Evolutionary conservation across 2,113 vertebrate species (phyloP), one percentile per base, ranked within the genome.

Genomic region (Neomonachus schauinslandi): DNA sequence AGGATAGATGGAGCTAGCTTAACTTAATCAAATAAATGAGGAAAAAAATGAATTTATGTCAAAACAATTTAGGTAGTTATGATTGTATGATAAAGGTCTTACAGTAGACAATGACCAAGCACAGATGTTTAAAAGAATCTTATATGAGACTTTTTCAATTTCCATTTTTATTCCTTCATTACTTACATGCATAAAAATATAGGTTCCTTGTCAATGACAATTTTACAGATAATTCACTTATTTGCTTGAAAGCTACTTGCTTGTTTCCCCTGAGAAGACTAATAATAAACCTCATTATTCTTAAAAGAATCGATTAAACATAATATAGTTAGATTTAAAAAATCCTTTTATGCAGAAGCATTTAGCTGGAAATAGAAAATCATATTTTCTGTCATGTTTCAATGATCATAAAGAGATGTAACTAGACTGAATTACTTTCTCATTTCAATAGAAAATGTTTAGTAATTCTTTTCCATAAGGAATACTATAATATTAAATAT

Each of bases 271-370:
- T 82, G 39, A 96, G 80, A 57, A 24, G n/a, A 94, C 80, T 94
- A 94, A 95, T 89, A 94, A 84, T 69, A 85, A 81, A 85, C 18
- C 2, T 79, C 31, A 81, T 94, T 97, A 93, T 97, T 77, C 24
- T 97, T 96, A 92, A 98, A 98, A 96, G 6, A 81, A 95, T 24
- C 63, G 26, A 94, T 94, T 97, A 82, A 79, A 82, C 2, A 88
- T 85, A 96, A 97, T 89, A 33, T 5, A 82, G 8, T 5, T 91
- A 21, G 51, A 74, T 94, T 11, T 82, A 88, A 94, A 11, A 81
- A 21, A 22, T 57, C 0, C 1, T 0, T 69, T 90, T 61, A 33
- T 57, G 83, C 24, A 72, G 49, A 96, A 95, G 5, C 49, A 88
- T 94, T 89, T 92, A 97, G 84, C 53, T 91, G 51, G 85, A 96